phyloP scores from a whole-genome alignment of 2,888 invertebrate genomes.

The Leucoma salicis region DNA sequence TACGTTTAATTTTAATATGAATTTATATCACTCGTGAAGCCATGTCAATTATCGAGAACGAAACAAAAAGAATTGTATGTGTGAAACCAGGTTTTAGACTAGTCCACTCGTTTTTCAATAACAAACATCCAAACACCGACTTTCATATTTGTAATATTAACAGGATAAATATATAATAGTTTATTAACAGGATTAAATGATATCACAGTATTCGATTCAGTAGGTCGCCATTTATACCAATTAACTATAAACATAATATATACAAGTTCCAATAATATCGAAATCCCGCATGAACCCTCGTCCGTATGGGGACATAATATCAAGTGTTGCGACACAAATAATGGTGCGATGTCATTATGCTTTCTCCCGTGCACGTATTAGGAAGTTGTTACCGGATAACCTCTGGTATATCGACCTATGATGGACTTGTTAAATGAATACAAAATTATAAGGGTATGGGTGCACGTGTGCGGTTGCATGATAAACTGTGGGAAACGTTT shows the following conservation, averaged over 20 bases:
- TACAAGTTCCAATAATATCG: slow-evolving; percentile 4
- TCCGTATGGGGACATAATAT: slow-evolving; percentile 9
- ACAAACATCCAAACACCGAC: too few relatives aligned
- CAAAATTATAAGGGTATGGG: slow-evolving; percentile 20
- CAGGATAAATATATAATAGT: too few relatives aligned
- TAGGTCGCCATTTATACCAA: too few relatives aligned
- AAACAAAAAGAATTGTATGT: too few relatives aligned
- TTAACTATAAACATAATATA: neutral
- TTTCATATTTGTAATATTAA: too few relatives aligned
- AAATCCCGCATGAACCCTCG: slow-evolving; percentile 3
- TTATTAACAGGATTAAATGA: too few relatives aligned
- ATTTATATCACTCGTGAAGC: too few relatives aligned
- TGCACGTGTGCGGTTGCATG: slow-evolving; percentile 4
- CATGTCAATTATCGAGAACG: too few relatives aligned
- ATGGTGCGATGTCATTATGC: slow-evolving; percentile 35
- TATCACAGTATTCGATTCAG: too few relatives aligned
- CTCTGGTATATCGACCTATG: slow-evolving; percentile 24
- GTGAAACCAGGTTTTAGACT: too few relatives aligned
- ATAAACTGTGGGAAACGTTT: neutral
- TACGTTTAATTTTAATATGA: too few relatives aligned
- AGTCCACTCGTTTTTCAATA: too few relatives aligned
- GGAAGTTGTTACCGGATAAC: slow-evolving; percentile 45
- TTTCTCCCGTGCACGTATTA: slow-evolving; percentile 54
- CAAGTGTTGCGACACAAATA: slow-evolving; percentile 32
- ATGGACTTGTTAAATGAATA: slow-evolving; percentile 49